Conservation (phyloP, 2,888 invertebrate species). For the Sarcophaga subvicina region DNA sequence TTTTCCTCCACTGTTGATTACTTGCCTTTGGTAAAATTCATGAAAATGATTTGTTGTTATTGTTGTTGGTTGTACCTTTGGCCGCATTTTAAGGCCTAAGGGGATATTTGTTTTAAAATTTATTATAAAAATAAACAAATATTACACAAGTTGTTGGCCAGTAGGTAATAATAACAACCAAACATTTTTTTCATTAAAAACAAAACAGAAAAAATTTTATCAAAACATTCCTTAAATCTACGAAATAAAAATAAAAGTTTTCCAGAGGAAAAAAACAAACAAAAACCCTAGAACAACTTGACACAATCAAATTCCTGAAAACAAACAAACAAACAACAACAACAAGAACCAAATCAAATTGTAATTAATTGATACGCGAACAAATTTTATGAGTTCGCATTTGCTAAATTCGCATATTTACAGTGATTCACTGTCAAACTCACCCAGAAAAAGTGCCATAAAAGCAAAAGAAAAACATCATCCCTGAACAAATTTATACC, state of each 20-base stretch:
- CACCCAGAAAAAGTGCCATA: not conserved
- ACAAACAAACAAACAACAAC: too few relatives aligned
- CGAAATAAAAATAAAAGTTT: not conserved
- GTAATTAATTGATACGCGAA: slow-evolving; percentile 31
- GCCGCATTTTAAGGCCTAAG: not conserved
- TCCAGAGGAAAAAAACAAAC: not conserved
- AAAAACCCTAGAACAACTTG: not conserved
- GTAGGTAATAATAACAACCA: slow-evolving; percentile 5
- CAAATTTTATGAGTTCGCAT: slow-evolving; percentile 11
- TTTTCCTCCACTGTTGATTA: not conserved
- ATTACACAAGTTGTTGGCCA: not conserved
- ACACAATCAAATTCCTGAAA: slow-evolving; percentile 21
- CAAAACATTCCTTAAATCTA: not conserved
- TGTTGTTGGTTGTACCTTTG: not conserved
- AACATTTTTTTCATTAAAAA: not conserved
- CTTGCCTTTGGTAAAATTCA: not conserved
- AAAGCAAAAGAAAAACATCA: not conserved
- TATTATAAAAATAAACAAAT: slow-evolving; percentile 25
- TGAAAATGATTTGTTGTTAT: not conserved
- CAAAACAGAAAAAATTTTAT: not conserved
- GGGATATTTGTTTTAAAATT: slow-evolving; percentile 20
- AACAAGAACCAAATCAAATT: slow-evolving; percentile 28
- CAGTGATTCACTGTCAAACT: too few relatives aligned
- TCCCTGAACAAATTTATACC: not conserved
- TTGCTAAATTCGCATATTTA: not conserved